A percentile compares a stretch with the other conserved stretches of the same genome.
phyloP scores from a whole-genome alignment of 1,140 invertebrate genomes.

The Ctenoplectra terminalis region DNA sequence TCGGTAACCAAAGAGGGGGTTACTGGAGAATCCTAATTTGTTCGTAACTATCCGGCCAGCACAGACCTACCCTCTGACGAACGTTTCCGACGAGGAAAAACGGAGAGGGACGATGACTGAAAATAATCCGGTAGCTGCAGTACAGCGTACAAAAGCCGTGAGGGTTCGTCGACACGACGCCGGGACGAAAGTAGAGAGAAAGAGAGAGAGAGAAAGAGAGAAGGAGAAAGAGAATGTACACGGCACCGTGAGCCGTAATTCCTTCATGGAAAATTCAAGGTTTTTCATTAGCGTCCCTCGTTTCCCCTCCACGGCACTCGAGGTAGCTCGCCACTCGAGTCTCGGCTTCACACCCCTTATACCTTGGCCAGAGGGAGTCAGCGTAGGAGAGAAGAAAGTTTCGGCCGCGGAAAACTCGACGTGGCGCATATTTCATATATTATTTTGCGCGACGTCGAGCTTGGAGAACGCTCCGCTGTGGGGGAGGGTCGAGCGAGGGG shows the following conservation, averaged over 20 bases:
- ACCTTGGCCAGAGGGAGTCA: not conserved
- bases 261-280: conserved; percentile 82
- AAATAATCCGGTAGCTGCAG: conserved; percentile 46
- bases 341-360: conserved; percentile 46
- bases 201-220: not conserved
- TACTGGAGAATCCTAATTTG: conserved; percentile 53
- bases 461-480: conserved; percentile 39
- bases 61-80: not conserved
- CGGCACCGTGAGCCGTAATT: conserved; percentile 71
- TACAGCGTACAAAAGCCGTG: conserved; percentile 21
- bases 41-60: conserved; percentile 41
- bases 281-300: conserved; percentile 81
- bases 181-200: not conserved
- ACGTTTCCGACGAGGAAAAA: not conserved
- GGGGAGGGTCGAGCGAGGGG: conserved; percentile 27
- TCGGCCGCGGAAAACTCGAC: conserved; percentile 70
- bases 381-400: conserved; percentile 61
- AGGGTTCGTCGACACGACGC: conserved; percentile 12
- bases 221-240: not conserved
- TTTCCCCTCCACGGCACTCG: conserved; percentile 19
- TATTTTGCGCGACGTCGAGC: conserved; percentile 78
- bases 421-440: conserved; percentile 82
- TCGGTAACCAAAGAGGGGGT: conserved; percentile 34
- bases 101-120: conserved; percentile 1
- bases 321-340: conserved; percentile 37